Percentiles rank a stretch among this genome's conserved stretches.
These are phyloP conservation scores for Rana temporaria DNA, from an alignment of 2,113 vertebrate species.

Conservation along the genomic window DNA sequence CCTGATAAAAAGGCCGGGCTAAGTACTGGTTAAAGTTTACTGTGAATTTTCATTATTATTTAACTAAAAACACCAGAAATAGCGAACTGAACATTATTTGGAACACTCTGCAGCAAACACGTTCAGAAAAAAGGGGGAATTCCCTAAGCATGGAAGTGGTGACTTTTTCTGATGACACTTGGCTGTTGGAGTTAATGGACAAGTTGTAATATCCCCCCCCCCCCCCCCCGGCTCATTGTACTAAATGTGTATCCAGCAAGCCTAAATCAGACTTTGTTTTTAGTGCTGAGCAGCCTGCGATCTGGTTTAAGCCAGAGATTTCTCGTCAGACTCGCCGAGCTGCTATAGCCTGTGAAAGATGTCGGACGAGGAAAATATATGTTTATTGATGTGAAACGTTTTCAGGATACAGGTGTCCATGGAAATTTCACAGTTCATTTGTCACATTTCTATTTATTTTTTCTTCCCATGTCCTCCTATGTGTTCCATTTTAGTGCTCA, in stretches of 20 bases:
- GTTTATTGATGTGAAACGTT: too few species aligned
- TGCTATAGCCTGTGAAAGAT: background rate
- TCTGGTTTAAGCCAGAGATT: constrained; percentile 70
- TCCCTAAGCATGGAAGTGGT: background rate
- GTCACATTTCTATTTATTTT: too few species aligned
- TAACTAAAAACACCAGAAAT: too few species aligned
- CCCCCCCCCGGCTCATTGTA: background rate
- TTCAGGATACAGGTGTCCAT: too few species aligned
- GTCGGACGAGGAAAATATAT: too few species aligned
- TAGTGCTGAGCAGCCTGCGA: constrained; percentile 47
- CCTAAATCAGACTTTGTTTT: background rate
- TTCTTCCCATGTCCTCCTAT: too few species aligned
- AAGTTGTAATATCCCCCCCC: background rate
- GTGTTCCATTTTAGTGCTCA: too few species aligned
- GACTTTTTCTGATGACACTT: background rate
- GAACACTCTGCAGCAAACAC: background rate
- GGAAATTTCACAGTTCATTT: too few species aligned
- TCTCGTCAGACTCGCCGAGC: constrained; percentile 45
- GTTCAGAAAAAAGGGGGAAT: background rate
- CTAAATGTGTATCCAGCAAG: background rate
- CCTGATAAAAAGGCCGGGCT: too few species aligned
- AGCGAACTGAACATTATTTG: too few species aligned
- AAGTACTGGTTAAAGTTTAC: too few species aligned
- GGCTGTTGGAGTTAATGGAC: background rate
- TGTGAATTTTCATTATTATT: too few species aligned